Base-by-base conservation (phyloP, 2,888 invertebrate genomes). In the Tupiocoris notatus region DNA sequence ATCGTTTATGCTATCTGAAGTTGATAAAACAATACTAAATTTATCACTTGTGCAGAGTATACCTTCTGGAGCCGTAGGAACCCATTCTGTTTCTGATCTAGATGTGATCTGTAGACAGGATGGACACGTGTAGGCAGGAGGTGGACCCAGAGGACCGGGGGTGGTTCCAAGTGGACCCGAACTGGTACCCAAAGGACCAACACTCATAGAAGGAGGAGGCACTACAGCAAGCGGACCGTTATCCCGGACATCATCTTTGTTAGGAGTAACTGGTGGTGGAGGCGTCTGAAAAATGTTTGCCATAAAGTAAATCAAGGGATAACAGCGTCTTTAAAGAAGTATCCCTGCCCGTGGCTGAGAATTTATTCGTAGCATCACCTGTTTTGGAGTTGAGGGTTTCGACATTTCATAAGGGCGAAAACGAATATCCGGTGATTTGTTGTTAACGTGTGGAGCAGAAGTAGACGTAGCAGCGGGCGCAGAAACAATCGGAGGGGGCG, bases 61-160 rank as follows among this genome's bases (percentile, higher is more conserved):
- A 64, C 93, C 93, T 85, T 94, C 94, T 17, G 93, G 91, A 81
- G 89, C 89, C 62, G 94, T 94, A 73, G 92, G 92, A 79, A 94
- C 86, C 93, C 94, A 94, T 85, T 94, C 93, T 92, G 94, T 92
- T 80, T 92, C 79, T 6, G 71, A 66, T n/a, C 78, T 23, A 9
- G 73, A 59, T 2, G 67, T 70, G 25, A 76, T 68, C 18, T 70
- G 64, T 54, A 74, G 68, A 22, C 78, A 78, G 16, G 77, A 77
- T 18, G 78, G 78, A 58, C 78, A 78, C 1, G 68, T 58, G 65
- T 77, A 78, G 61, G 68, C 75, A 17, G 66, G 59, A 62, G 24
- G 23, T 63, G 21, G 21, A 39, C 39, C 25, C 56, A 59, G 39
- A 20, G n/a, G 23, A 59, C 63, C 25, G 68, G 59, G 18, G 6